Evolutionary conservation across 2,113 vertebrate genomes (phyloP).

Genomic region (Sylvilagus bachmani): DNA sequence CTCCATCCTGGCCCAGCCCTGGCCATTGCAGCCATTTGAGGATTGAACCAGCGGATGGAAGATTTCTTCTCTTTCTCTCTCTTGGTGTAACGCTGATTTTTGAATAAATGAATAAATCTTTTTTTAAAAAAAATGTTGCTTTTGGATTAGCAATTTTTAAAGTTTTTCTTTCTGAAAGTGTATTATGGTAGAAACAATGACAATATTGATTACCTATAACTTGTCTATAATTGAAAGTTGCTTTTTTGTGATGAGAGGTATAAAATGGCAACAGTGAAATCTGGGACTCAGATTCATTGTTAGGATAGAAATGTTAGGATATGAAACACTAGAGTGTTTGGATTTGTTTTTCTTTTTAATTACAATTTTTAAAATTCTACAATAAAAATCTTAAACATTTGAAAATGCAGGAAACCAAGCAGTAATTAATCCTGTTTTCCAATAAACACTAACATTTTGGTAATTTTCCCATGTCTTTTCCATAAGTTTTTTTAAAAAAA

Average conservation of each 20-base stretch:
- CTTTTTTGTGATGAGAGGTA: not conserved
- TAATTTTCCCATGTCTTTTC: not conserved
- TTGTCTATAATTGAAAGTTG: constrained; percentile 24
- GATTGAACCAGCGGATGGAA: no score
- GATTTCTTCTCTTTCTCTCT: no score
- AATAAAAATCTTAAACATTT: not conserved
- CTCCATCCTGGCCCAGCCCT: no score
- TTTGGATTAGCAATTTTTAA: not conserved
- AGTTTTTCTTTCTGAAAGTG: not conserved
- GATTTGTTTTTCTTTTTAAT: not conserved
- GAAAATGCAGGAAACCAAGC: not conserved
- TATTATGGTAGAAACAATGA: not conserved
- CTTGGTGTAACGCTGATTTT: no score
- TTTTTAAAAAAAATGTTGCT: not conserved
- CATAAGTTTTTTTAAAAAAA: no score
- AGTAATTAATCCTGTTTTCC: not conserved
- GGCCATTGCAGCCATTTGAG: no score
- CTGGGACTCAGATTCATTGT: no score
- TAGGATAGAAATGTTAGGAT: not conserved
- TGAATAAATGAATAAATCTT: not conserved
- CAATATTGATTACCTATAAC: not conserved
- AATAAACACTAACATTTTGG: not conserved
- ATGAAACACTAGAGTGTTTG: not conserved
- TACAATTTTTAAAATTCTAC: not conserved
- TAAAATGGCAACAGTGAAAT: not conserved